Evolutionary conservation across 2,113 vertebrate species (phyloP), one percentile per base, ranked within the genome.

Genomic region (Callospermophilus lateralis): DNA sequence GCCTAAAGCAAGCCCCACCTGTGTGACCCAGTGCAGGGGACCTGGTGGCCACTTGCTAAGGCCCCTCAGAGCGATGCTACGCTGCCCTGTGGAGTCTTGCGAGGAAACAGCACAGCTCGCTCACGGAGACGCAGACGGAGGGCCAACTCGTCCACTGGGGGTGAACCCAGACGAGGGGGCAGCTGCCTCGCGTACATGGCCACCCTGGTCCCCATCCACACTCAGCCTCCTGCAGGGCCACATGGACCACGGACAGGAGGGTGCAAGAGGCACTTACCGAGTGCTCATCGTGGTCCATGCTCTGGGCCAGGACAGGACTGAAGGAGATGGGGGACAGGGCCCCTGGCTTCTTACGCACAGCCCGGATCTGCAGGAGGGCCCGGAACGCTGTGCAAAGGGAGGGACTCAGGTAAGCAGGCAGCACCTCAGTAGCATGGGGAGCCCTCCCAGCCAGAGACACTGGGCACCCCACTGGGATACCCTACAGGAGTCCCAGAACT

Each of bases 351-450:
- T 99, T 99, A 97, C 99, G 99, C 98, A 99, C 99, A 0, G 99
- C 99, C 93, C 99, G 99, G 98, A 99, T 99, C 99, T 99, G 99
- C 98, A 99, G 99, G 97, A 99, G 98, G 65, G 99, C 99, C 48
- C 99, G 99, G 98, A 99, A 99, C 3, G 99, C 99, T 99, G 86
- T 4, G 87, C 28, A 93, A 89, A 96, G 53, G 61, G 45, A n/a
- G 26, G 39, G 61, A 55, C 20, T 26, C 51, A 0, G 0, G 30
- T 90, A 7, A 97, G 68, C 55, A 12, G 26, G 7, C 1, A 8
- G 19, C 3, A 4, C 10, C 65, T 63, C 30, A 48, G 58, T 30
- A 24, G 30, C 13, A 5, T 26, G 32, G 30, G 26, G 65, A 45
- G 45, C 8, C 45, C 72, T 30, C 78, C 90, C 37, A 30, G 42